Conservation (phyloP, 2,888 invertebrate species). For the Lapara coniferarum region DNA sequence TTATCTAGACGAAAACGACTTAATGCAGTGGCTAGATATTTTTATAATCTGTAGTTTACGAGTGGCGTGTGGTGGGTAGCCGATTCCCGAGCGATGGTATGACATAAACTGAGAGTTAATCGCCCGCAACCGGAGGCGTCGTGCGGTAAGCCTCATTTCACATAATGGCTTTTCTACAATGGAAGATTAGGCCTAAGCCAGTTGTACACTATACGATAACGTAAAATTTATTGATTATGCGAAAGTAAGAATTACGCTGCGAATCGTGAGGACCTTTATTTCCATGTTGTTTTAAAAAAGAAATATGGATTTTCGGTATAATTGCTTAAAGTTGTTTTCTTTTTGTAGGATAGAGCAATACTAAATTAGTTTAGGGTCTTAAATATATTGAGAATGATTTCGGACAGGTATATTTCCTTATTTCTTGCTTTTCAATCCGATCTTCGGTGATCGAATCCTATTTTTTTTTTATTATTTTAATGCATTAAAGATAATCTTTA, state of each 20-base stretch:
- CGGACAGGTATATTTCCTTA: too few relatives aligned
- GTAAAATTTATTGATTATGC: too few relatives aligned
- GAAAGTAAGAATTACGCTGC: too few relatives aligned
- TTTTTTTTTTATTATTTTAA: too few relatives aligned
- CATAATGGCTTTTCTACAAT: conserved; percentile 21
- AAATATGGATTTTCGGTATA: too few relatives aligned
- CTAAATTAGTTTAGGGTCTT: too few relatives aligned
- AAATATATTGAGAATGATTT: too few relatives aligned
- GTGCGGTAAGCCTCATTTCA: conserved; percentile 10
- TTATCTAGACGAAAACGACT: neutral
- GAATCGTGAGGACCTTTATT: neutral
- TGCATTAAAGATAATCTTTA: too few relatives aligned
- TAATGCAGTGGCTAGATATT: conserved; percentile 1
- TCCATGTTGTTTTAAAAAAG: neutral
- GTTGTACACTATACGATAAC: neutral
- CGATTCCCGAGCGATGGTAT: neutral
- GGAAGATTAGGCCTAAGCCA: conserved; percentile 4
- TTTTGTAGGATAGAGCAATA: neutral
- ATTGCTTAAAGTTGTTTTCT: neutral
- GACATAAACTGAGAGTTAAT: conserved; percentile 23
- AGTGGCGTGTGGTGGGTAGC: neutral
- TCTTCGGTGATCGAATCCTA: too few relatives aligned
- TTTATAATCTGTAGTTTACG: conserved; percentile 22
- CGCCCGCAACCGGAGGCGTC: neutral
- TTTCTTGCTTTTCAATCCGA: too few relatives aligned